Base-by-base conservation (phyloP, 2,113 vertebrate genomes). In the Siniperca chuatsi region DNA sequence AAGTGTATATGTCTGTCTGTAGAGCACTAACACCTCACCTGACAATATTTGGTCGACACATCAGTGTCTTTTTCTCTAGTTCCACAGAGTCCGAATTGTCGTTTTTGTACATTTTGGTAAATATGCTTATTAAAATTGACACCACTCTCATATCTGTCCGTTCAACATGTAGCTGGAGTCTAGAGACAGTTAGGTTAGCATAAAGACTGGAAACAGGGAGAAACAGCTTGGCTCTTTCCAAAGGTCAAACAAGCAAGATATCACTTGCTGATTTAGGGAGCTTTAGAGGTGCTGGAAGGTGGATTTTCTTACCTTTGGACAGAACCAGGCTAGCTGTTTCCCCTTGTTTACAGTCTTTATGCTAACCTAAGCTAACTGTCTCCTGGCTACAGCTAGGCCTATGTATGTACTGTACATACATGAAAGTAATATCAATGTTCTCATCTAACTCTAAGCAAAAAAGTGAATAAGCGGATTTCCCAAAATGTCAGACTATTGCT, bases 391-490 rank as follows among this genome's bases (percentile, higher is more conserved):
- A 35, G 25, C 10, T 35, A 37, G 2, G 35, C 35, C 35, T 37
- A 29, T 25, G 50, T 25, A n/a, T 35, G 54, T 35, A 18, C 46
- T 8, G 8, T 40, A 69, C 65, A 60, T 57, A 33, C 62, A 62
- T 25, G 12, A 37, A n/a, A 60, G 8, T 52, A 8, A 4, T n/a
- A 42, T 52, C 35, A 54, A 8, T 13, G 57, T 21, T 81, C 40
- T 55, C 23, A 33, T 78, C 37, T 55, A 8, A 46, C 54, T 52
- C 25, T 16, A 33, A 48, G 67, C 52, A 40, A 78, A 23, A 83
- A 79, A 78, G 25, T n/a, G 68, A 60, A 77, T 68, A 66, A 50
- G 62, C 6, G 2, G n/a, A 42, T 81, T 85, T 74, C 70, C 42
- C 52, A 60, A 75, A 71, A 75, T 72, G 42, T 66, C 61, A 61